These are phyloP conservation scores for Saguinus imperator DNA, from an alignment of 2,113 vertebrate genomes.

Conservation along the genomic window DNA sequence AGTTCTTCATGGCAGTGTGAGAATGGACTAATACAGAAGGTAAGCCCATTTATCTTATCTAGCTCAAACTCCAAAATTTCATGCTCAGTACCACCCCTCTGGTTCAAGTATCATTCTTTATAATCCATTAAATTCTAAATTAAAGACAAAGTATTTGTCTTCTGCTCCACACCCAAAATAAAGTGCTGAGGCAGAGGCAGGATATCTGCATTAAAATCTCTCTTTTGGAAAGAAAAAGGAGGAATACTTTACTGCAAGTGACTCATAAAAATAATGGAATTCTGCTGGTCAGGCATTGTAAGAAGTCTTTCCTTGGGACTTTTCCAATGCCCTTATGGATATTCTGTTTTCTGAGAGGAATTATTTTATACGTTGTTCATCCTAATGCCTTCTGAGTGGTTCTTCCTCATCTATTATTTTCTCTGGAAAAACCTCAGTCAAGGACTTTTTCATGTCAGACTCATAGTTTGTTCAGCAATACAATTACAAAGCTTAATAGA, in stretches of 20 bases:
- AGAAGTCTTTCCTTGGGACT: not conserved
- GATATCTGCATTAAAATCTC: not conserved
- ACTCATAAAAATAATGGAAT: not conserved
- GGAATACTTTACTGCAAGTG: not conserved
- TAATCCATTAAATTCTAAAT: not conserved
- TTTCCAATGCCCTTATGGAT: not conserved
- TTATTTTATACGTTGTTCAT: not conserved
- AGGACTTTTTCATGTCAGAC: not conserved
- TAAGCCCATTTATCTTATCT: not conserved
- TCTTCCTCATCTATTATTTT: not conserved
- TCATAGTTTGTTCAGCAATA: not conserved
- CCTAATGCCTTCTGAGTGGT: not conserved
- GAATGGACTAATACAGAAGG: too few species aligned
- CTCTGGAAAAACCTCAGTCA: not conserved
- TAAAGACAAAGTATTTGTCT: not conserved
- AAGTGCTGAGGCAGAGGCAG: not conserved
- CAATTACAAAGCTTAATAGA: not conserved
- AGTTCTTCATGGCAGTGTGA: too few species aligned
- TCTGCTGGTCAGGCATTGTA: not conserved
- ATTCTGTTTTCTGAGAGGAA: not conserved
- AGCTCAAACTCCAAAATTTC: not conserved
- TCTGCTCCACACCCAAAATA: not conserved
- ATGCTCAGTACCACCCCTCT: not conserved
- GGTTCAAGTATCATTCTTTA: not conserved
- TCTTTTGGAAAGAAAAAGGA: not conserved